phyloP scores from a whole-genome alignment of 2,113 vertebrate species.

The Platanista minor region DNA sequence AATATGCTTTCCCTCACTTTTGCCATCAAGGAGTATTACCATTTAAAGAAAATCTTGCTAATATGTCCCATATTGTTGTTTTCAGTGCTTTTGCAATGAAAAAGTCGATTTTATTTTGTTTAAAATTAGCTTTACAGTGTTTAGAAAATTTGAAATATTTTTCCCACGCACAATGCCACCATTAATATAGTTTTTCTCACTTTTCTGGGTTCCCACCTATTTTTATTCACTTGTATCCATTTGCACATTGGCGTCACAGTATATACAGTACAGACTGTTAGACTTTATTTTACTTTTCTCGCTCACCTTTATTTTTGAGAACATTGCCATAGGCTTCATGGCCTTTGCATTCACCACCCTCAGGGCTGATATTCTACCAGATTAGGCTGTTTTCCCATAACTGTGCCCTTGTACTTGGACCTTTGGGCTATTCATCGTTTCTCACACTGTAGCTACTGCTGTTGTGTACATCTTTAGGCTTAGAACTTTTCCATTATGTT shows the following conservation, averaged over 20 bases:
- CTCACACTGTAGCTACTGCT: neutral
- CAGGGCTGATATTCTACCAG: neutral
- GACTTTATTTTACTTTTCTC: neutral
- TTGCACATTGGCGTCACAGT: neutral
- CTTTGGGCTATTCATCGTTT: neutral
- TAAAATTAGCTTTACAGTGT: neutral
- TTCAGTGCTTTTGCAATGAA: neutral
- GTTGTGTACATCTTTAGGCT: fast-evolving
- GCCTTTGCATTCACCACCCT: fast-evolving
- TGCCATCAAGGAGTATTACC: neutral
- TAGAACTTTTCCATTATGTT: neutral
- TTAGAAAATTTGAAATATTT: neutral
- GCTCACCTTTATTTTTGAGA: neutral
- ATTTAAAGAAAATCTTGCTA: no score
- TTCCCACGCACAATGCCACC: no score
- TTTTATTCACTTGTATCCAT: neutral
- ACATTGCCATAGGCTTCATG: neutral
- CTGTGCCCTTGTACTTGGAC: neutral
- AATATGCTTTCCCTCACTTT: neutral
- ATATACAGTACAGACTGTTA: neutral
- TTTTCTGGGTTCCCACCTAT: neutral
- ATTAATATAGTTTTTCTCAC: neutral
- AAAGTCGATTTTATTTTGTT: neutral
- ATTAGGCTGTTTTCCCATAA: neutral
- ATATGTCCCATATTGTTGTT: neutral